phyloP scores from a whole-genome alignment of 2,888 invertebrate species.

The Harpalus rubripes region DNA sequence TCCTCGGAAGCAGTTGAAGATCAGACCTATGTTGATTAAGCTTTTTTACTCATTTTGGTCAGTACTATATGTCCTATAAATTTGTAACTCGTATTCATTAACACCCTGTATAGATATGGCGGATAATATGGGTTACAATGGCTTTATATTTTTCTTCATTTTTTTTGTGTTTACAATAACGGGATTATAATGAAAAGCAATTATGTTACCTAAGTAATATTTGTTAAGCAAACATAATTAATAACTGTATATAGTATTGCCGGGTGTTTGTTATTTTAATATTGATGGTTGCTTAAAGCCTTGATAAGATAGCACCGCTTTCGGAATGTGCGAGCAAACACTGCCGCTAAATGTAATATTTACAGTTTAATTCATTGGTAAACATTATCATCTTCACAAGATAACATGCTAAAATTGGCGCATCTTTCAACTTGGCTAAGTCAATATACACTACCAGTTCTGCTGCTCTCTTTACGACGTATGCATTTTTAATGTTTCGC shows the following conservation, averaged over 20 bases:
- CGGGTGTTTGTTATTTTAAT: conserved; percentile 42
- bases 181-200: neutral
- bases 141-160: too few relatives aligned
- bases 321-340: conserved; percentile 27
- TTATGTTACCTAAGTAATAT: conserved; percentile 4
- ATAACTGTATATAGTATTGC: neutral
- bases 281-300: conserved; percentile 27
- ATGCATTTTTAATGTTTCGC: conserved; percentile 8
- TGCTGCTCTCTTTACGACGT: neutral
- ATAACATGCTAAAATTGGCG: conserved; percentile 43
- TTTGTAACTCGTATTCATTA: too few relatives aligned
- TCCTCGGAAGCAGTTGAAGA: too few relatives aligned
- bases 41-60: too few relatives aligned
- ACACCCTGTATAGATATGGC: too few relatives aligned
- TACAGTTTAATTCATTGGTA: conserved; percentile 34
- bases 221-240: conserved; percentile 28
- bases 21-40: too few relatives aligned
- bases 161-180: too few relatives aligned
- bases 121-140: too few relatives aligned
- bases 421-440: conserved; percentile 26
- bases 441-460: neutral
- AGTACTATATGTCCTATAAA: too few relatives aligned
- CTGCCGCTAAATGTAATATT: conserved; percentile 37
- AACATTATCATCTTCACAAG: conserved; percentile 34
- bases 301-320: conserved; percentile 37